Evolutionary conservation across 2,113 vertebrate species (phyloP).

Genomic region (Bombycilla garrulus): DNA sequence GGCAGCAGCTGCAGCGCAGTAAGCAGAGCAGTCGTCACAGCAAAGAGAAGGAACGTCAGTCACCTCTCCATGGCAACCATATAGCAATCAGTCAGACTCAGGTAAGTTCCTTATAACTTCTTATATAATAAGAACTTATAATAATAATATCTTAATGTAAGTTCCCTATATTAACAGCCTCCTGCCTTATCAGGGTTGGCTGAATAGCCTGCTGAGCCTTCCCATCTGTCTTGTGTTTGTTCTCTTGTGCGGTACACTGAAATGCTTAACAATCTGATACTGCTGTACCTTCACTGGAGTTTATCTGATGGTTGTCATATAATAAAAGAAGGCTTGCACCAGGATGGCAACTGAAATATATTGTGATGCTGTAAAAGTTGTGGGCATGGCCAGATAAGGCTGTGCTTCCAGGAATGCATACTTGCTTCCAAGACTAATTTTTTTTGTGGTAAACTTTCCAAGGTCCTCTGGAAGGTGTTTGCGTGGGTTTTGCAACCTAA

Average conservation of each 20-base stretch:
- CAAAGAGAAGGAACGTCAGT: conserved; percentile 87
- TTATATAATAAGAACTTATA: no score
- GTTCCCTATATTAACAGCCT: neutral
- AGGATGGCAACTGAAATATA: neutral
- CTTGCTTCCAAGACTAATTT: neutral
- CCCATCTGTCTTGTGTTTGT: neutral
- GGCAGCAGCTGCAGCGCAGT: conserved; percentile 91
- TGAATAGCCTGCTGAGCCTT: neutral
- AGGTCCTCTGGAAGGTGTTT: neutral
- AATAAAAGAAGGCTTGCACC: neutral
- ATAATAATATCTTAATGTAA: no score
- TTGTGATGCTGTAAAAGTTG: neutral
- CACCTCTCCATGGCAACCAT: conserved; percentile 80
- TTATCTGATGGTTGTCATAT: neutral
- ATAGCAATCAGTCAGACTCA: conserved; percentile 81
- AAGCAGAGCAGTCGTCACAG: conserved; percentile 86
- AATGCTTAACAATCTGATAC: neutral
- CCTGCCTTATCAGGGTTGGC: neutral
- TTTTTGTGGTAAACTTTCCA: neutral
- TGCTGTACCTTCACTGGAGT: neutral
- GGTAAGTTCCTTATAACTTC: no score
- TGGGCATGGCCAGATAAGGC: neutral
- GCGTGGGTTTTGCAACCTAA: neutral
- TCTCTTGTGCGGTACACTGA: neutral
- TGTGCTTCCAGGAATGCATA: neutral